A percentile compares a stretch with the other conserved stretches of the same genome.
Conservation (phyloP, 2,888 invertebrate genomes). For the Mesopsocus fuscifrons region DNA sequence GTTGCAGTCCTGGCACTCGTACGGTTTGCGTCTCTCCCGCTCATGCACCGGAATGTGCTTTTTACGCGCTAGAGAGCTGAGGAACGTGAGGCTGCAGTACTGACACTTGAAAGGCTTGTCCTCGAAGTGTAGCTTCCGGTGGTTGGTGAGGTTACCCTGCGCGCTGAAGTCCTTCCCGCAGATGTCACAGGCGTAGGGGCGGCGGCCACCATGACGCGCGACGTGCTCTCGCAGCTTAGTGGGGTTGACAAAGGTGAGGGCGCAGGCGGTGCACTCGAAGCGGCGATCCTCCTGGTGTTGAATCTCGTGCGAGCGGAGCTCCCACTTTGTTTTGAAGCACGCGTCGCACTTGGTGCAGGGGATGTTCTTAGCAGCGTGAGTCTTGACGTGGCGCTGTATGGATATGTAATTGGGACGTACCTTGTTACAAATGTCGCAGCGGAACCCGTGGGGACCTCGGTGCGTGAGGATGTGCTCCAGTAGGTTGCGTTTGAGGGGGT, state of each 20-base stretch:
- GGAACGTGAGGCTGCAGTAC: slow-evolving; percentile 8
- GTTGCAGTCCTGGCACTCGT: slow-evolving; percentile 1
- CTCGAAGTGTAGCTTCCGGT: slow-evolving; percentile 3
- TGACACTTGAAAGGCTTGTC: slow-evolving; percentile 3
- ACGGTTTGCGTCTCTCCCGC: slow-evolving; percentile 3
- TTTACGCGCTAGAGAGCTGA: not conserved
- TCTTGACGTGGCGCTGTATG: slow-evolving; percentile 7
- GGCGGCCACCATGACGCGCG: slow-evolving; percentile 18
- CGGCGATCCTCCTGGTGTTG: slow-evolving; percentile 26
- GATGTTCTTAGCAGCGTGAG: slow-evolving; percentile 6
- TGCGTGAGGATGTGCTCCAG: slow-evolving; percentile 5
- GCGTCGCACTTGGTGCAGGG: slow-evolving; percentile 38
- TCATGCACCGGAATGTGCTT: slow-evolving; percentile 7
- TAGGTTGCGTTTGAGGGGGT: slow-evolving; percentile 2
- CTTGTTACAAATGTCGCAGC: slow-evolving; percentile 6
- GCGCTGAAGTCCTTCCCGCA: slow-evolving; percentile 43
- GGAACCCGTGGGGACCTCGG: slow-evolving; percentile 6
- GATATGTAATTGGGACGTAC: slow-evolving; percentile 9
- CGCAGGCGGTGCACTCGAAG: slow-evolving; percentile 15
- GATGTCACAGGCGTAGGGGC: slow-evolving; percentile 37
- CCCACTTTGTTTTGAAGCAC: slow-evolving; percentile 37
- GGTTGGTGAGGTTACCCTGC: slow-evolving; percentile 20
- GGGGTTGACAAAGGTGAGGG: slow-evolving; percentile 18
- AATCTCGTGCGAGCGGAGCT: slow-evolving; percentile 37
- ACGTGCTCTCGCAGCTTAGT: slow-evolving; percentile 21